Conservation (phyloP, 1,140 invertebrate genomes). For the Aphaenogaster floridana region DNA sequence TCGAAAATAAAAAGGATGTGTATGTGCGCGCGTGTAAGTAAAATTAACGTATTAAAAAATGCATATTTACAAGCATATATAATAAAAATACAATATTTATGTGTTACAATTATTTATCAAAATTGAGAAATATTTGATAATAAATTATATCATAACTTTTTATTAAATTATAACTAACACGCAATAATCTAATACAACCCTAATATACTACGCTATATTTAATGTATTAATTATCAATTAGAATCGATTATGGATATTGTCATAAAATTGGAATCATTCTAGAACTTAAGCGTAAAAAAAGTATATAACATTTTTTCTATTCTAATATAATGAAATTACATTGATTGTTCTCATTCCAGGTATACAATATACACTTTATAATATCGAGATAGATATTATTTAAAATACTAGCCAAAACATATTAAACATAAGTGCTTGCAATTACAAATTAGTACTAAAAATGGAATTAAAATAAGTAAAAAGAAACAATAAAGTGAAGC, state of each 20-base stretch:
- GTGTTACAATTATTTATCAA: constrained; percentile 23
- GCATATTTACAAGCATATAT: not conserved
- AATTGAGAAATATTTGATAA: constrained; percentile 10
- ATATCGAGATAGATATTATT: not conserved
- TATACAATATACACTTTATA: not conserved
- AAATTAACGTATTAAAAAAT: constrained; percentile 5
- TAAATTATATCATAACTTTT: not conserved
- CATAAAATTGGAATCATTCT: constrained; percentile 22
- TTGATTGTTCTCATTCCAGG: not conserved
- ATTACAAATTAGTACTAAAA: constrained; percentile 27
- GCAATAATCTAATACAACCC: not conserved
- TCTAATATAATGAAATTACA: not conserved
- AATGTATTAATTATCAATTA: constrained; percentile 12
- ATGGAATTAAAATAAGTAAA: constrained; percentile 38
- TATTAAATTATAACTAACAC: constrained; percentile 10
- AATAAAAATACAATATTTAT: constrained; percentile 6
- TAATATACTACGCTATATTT: constrained; percentile 8
- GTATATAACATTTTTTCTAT: not conserved
- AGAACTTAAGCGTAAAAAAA: not conserved
- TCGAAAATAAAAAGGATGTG: constrained; percentile 3
- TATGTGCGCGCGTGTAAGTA: not conserved
- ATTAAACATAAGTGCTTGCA: constrained; percentile 2
- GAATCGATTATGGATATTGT: not conserved
- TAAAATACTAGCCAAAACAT: constrained; percentile 3
- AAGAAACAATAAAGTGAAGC: constrained; percentile 51